These are phyloP conservation scores for Drosophila pseudotalamancana DNA, from an alignment of 2,888 invertebrate genomes.

Conservation along the genomic window DNA sequence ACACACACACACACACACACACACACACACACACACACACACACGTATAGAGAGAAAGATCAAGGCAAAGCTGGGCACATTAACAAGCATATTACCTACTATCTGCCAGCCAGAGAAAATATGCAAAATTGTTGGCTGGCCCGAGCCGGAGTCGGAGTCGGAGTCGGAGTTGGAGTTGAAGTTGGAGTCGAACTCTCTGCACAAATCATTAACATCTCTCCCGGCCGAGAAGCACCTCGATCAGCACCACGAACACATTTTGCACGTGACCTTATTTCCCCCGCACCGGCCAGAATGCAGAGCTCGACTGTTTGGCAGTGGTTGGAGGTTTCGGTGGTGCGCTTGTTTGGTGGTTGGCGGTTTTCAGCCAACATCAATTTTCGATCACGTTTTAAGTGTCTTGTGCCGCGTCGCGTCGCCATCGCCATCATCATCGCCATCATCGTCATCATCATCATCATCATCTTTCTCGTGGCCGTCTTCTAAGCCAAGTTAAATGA, in stretches of 20 bases:
- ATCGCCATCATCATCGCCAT: conserved; percentile 38
- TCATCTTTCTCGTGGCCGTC: conserved; percentile 30
- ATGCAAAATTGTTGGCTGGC: conserved; percentile 72
- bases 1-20: conserved; percentile 2
- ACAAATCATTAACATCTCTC: conserved; percentile 78
- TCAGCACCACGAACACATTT: conserved; percentile 73
- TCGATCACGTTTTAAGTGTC: conserved; percentile 80
- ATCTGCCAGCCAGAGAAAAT: conserved; percentile 68
- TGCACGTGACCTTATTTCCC: conserved; percentile 80
- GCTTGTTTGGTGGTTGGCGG: conserved; percentile 47
- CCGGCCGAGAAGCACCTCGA: conserved; percentile 44
- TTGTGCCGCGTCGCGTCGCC: conserved; percentile 64
- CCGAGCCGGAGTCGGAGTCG: conserved; percentile 5
- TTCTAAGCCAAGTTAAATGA: conserved; percentile 74
- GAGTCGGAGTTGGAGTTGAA: too few relatives aligned
- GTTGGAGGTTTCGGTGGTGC: conserved; percentile 43
- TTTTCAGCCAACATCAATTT: conserved; percentile 72
- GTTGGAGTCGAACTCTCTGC: conserved; percentile 46
- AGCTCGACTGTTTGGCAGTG: conserved; percentile 24
- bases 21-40: neutral
- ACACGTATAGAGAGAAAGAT: conserved; percentile 20
- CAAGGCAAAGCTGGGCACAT: conserved; percentile 67
- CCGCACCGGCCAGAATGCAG: conserved; percentile 59
- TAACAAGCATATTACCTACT: conserved; percentile 78
- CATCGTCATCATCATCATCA: conserved; percentile 18